These are phyloP conservation scores for Lanius ludovicianus DNA, from an alignment of 2,113 vertebrate genomes.

Conservation along the genomic window DNA sequence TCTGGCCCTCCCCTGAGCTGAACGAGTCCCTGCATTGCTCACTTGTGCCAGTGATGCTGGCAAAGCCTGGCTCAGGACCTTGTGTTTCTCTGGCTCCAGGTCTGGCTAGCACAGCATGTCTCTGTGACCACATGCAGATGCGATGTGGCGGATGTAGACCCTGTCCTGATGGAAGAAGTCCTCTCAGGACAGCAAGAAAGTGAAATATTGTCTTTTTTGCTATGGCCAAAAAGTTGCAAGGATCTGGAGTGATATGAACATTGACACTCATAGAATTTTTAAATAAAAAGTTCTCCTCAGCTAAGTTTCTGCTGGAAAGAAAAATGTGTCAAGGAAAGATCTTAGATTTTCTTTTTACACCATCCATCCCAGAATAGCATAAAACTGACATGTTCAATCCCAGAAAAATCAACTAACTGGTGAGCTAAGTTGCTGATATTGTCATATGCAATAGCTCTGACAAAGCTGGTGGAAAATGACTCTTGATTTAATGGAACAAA, in stretches of 20 bases:
- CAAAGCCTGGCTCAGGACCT: background rate
- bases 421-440: background rate
- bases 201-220: background rate
- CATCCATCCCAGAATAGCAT: background rate
- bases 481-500: background rate
- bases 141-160: rapidly evolving
- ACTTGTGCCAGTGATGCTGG: background rate
- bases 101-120: background rate
- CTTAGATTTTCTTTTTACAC: background rate
- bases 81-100: background rate
- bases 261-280: background rate
- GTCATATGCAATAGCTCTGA: background rate
- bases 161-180: background rate
- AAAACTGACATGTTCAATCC: background rate
- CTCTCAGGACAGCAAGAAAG: background rate
- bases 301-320: background rate
- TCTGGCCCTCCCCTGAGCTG: background rate
- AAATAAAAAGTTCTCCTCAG: background rate
- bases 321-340: background rate
- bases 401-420: background rate
- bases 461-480: background rate
- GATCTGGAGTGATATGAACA: background rate
- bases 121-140: rapidly evolving
- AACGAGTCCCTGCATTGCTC: rapidly evolving
- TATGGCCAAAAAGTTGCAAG: background rate